A percentile compares a stretch with the other conserved stretches of the same genome.
Evolutionary conservation across 2,888 invertebrate species (phyloP).

Genomic region (Biston betularia): DNA sequence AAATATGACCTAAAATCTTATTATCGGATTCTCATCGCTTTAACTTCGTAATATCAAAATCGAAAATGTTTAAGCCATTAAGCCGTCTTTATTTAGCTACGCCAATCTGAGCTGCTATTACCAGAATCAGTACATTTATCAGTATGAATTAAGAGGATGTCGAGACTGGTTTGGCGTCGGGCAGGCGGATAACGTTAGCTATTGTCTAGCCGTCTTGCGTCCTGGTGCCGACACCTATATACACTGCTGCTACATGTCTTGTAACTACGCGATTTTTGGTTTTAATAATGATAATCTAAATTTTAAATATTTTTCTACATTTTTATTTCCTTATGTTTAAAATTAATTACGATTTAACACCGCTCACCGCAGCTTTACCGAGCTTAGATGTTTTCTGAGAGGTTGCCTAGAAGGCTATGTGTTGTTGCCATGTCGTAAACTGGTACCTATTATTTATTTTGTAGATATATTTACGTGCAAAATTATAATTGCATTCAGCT

Average conservation of each 20-base stretch:
- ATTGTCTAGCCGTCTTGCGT: conserved; percentile 36
- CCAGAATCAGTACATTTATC: conserved; percentile 23
- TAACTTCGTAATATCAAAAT: conserved; percentile 22
- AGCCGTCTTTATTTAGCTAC: conserved; percentile 15
- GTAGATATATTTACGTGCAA: too few species aligned
- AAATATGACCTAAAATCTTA: conserved; percentile 22
- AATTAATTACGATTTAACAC: too few species aligned
- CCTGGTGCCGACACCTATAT: not conserved
- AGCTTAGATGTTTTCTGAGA: too few species aligned
- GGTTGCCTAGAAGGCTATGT: too few species aligned
- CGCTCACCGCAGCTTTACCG: too few species aligned
- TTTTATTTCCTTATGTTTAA: too few species aligned
- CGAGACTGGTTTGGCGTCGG: conserved; percentile 35
- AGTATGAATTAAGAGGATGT: conserved; percentile 30
- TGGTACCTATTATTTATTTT: too few species aligned
- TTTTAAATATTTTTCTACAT: too few species aligned
- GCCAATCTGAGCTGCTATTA: conserved; percentile 17
- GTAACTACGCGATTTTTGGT: too few species aligned
- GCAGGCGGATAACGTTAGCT: conserved; percentile 25
- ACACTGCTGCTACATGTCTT: conserved; percentile 7
- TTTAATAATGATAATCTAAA: too few species aligned
- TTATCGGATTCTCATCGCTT: conserved; percentile 27
- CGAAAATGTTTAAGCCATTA: conserved; percentile 16
- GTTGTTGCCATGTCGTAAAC: too few species aligned
- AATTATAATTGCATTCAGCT: too few species aligned